Evolutionary conservation across 2,888 invertebrate genomes (phyloP).

Genomic region (Paralinhomoeus sp.): DNA sequence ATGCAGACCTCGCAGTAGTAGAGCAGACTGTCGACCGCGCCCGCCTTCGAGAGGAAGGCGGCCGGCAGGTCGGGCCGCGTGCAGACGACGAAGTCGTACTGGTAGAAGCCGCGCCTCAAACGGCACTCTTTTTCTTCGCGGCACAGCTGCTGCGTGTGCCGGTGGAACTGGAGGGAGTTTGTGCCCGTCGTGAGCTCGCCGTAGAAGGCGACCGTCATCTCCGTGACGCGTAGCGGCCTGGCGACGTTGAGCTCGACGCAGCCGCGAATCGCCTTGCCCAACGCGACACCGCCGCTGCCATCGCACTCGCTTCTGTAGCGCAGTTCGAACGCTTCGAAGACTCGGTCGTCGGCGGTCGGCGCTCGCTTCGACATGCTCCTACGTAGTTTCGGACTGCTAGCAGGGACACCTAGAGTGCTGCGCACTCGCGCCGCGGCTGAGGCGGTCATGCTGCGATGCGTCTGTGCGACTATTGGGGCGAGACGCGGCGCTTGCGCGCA

Average conservation of each 20-base stretch:
- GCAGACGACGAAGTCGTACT: constrained; percentile 5
- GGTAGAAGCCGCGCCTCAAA: constrained; percentile 3
- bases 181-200: neutral
- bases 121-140: neutral
- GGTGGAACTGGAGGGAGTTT: neutral
- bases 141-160: constrained; percentile 1
- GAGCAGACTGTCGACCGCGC: neutral
- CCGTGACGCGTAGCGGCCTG: neutral
- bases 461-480: too few species aligned
- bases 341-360: neutral
- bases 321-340: constrained; percentile 3
- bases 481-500: too few species aligned
- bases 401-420: too few species aligned
- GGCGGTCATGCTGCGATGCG: too few species aligned
- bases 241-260: constrained; percentile 2
- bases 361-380: too few species aligned
- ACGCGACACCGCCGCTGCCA: neutral
- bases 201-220: constrained; percentile 4
- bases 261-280: constrained; percentile 4
- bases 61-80: neutral
- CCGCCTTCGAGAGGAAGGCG: neutral
- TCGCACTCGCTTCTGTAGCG: neutral
- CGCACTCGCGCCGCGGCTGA: too few species aligned
- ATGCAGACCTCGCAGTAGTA: constrained; percentile 1
- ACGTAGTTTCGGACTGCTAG: too few species aligned